Base-by-base conservation (phyloP, 2,888 invertebrate species). In the Pherbina coryleti region DNA sequence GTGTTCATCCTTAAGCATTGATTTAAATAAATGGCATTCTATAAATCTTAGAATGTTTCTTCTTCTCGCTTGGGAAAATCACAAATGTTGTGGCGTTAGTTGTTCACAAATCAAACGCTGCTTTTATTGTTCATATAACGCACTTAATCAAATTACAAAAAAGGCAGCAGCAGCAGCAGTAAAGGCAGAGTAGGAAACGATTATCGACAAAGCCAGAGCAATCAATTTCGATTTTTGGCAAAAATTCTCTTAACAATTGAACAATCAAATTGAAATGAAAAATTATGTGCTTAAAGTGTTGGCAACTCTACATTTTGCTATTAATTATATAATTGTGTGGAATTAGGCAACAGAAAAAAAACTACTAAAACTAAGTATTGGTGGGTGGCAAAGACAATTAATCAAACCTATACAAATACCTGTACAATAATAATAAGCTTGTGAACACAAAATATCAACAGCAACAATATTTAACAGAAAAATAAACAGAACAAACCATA, bases 331-430 rank as follows among this genome's bases (percentile, higher is more conserved):
- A 22, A 60, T 22, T 19, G 22, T 19, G 11, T 60, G 25, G 25
- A 60, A 19, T 14, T 55, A 22, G 55, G 19, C n/a, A 55, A 60
- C 4, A 60, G 8, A 14, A 60, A 19, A 19, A 57, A 57, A 1
- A 19, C 19, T 11, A 11, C 3, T 22, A 60, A 25, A 22, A 22
- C 19, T 22, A 22, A 55, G 55, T 22, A 55, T 64, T 34, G 31
- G 64, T 64, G 64, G 64, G 64, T 31, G 64, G 28, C 64, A n/a
- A 31, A 64, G 17, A 28, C 31, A 64, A 64, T 64, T 64, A 64
- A 64, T 64, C 55, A 55, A 55, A 22, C 5, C 19, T 22, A 55
- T n/a, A 55, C 53, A 53, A 53, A n/a, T 53, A 53, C n/a, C 1
- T 55, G 53, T 19, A n/a, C n/a, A 19, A 19, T 19, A 55, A 19